Evolutionary conservation across 2,113 vertebrate species (phyloP).

Genomic region (Dromas ardeola): DNA sequence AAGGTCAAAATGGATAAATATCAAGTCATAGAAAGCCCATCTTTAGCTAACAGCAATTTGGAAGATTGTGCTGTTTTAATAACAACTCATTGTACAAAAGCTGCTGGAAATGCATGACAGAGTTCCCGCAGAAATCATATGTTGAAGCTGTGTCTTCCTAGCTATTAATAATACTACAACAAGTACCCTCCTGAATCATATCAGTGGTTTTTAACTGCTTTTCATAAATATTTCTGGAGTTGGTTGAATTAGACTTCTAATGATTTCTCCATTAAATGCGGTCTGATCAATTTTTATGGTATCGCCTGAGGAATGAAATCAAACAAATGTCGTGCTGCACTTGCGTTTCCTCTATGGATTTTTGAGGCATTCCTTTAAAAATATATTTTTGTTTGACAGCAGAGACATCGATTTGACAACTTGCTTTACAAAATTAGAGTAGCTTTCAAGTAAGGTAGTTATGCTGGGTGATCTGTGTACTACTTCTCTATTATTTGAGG

Average conservation of each 20-base stretch:
- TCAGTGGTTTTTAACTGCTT: constrained; percentile 46
- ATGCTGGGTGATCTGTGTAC: background rate
- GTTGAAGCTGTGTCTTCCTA: background rate
- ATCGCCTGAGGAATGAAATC: constrained; percentile 39
- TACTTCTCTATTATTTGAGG: background rate
- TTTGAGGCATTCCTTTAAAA: constrained; percentile 50
- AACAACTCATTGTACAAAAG: background rate
- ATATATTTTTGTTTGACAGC: constrained; percentile 43
- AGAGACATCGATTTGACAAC: constrained; percentile 49
- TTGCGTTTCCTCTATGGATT: constrained; percentile 41
- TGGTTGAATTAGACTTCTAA: constrained; percentile 61
- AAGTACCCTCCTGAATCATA: constrained; percentile 37
- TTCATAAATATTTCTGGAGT: constrained; percentile 60
- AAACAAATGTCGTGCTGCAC: background rate
- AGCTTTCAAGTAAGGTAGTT: constrained; percentile 38
- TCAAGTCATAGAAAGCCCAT: constrained; percentile 48
- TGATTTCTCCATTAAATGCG: constrained; percentile 65
- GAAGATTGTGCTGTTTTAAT: constrained; percentile 10
- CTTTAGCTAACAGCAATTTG: constrained; percentile 17
- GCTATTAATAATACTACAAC: constrained; percentile 48
- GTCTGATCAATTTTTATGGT: constrained; percentile 65
- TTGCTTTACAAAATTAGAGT: constrained; percentile 56
- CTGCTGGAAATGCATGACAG: constrained; percentile 1
- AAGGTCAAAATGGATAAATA: constrained; percentile 66
- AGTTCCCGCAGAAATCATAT: background rate